Base-by-base conservation (phyloP, 2,888 invertebrate species). In the Tuberolachnus salignus region DNA sequence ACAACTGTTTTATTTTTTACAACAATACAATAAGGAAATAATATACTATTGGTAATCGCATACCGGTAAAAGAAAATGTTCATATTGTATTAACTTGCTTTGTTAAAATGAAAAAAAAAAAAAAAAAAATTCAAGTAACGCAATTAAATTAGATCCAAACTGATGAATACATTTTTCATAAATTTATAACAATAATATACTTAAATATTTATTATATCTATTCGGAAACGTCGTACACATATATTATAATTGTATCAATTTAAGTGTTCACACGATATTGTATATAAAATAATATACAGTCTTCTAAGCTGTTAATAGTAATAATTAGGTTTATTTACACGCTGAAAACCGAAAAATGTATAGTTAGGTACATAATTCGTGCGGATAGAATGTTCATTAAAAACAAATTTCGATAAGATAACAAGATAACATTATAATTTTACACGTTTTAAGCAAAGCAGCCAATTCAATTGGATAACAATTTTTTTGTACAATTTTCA, bases 401-500 rank as follows among this genome's bases (percentile, higher is more conserved):
- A 61, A 34, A 73, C 11, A 34, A 34, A 34, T 49, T 61, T 34
- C 16, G 61, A 51, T 73, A 34, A 61, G 49, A 61, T 61, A 73
- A 73, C 61, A 73, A 61, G 49, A 51, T 49, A 61, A 61, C 34
- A 63, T 51, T 55, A 66, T 16, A 21, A 44, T 64, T 46, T 64
- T 21, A 21, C 16, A 49, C 46, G 49, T 23, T 55, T 70, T 59
- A n/a, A 71, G n/a, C n/a, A 61, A 42, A 63, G 51, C 21, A 73
- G 63, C 42, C 51, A 63, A 59, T 49, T 51, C 42, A 23, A 73
- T 49, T 42, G 73, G 51, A 73, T 51, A 73, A 61, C 42, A 53
- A 42, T 74, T 53, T 63, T n/a, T 64, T 64, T 34, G 34, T 34
- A 64, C 42, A 23, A 11, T 64, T 74, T 74, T 74, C 73, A 74